Evolutionary conservation across 2,888 invertebrate species (phyloP).

Genomic region (Troglohyphantes excavatus): DNA sequence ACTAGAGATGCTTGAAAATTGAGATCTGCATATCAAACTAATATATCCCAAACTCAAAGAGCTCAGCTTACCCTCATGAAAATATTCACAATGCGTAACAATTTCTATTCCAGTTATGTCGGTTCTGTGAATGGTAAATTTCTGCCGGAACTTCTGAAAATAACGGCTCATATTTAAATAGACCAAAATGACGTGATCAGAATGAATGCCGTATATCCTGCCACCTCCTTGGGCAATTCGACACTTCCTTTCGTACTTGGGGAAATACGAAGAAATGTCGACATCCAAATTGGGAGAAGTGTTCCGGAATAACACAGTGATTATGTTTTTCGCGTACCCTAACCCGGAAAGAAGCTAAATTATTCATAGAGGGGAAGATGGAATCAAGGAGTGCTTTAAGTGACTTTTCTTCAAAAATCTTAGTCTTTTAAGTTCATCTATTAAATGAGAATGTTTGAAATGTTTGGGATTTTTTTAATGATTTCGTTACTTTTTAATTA

Average conservation of each 20-base stretch:
- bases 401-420: background rate
- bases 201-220: constrained; percentile 21
- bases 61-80: background rate
- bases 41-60: background rate
- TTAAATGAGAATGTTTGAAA: constrained; percentile 5
- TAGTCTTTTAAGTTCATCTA: background rate
- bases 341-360: background rate
- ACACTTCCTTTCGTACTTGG: constrained; percentile 42
- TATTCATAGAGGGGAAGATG: constrained; percentile 20
- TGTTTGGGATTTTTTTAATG: too few species aligned
- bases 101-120: constrained; percentile 30
- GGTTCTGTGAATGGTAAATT: constrained; percentile 50
- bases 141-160: constrained; percentile 55
- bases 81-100: constrained; percentile 26
- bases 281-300: constrained; percentile 25
- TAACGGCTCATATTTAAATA: constrained; percentile 61
- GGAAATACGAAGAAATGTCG: constrained; percentile 24
- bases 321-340: constrained; percentile 1
- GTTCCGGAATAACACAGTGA: constrained; percentile 34
- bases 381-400: constrained; percentile 8
- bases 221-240: constrained; percentile 33
- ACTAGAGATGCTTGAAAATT: too few species aligned
- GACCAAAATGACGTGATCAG: constrained; percentile 57
- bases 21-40: too few species aligned
- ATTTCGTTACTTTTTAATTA: too few species aligned